These are phyloP conservation scores for Anabas testudineus DNA, from an alignment of 2,797 vertebrate species.

Conservation along the genomic window DNA sequence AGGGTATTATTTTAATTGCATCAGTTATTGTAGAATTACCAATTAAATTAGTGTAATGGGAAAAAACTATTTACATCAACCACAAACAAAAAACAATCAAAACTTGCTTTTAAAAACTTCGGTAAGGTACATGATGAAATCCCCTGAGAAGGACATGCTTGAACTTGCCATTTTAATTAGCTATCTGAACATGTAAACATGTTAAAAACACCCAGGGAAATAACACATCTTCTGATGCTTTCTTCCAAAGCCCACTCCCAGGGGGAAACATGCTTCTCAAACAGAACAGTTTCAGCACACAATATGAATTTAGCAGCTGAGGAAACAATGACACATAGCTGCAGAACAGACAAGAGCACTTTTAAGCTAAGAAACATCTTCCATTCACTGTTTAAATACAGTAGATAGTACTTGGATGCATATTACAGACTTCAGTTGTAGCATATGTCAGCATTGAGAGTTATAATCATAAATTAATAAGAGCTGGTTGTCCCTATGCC, in stretches of 20 bases:
- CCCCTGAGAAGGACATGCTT: slow-evolving; percentile 70
- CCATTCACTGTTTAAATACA: neutral
- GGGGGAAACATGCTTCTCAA: slow-evolving; percentile 24
- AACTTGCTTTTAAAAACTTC: neutral
- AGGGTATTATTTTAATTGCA: neutral
- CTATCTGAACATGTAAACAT: slow-evolving; percentile 71
- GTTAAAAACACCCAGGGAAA: slow-evolving; percentile 64
- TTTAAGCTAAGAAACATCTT: neutral
- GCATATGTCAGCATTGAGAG: slow-evolving; percentile 13
- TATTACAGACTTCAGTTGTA: slow-evolving; percentile 12
- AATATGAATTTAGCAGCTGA: slow-evolving; percentile 1
- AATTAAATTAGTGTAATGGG: slow-evolving; percentile 15
- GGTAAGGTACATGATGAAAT: slow-evolving; percentile 26
- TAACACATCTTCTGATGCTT: slow-evolving; percentile 48
- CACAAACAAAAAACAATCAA: slow-evolving; percentile 12
- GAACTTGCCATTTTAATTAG: slow-evolving; percentile 81
- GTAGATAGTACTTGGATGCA: neutral
- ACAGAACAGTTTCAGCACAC: slow-evolving; percentile 13
- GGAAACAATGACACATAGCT: neutral
- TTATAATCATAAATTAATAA: slow-evolving; percentile 50
- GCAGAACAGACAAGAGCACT: neutral
- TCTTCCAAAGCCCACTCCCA: slow-evolving; percentile 37
- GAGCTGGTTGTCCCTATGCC: slow-evolving; percentile 53
- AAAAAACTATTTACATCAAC: slow-evolving; percentile 41
- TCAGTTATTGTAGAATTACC: neutral